phyloP scores from a whole-genome alignment of 1,140 invertebrate genomes.

The Meloidogyne chitwoodi region DNA sequence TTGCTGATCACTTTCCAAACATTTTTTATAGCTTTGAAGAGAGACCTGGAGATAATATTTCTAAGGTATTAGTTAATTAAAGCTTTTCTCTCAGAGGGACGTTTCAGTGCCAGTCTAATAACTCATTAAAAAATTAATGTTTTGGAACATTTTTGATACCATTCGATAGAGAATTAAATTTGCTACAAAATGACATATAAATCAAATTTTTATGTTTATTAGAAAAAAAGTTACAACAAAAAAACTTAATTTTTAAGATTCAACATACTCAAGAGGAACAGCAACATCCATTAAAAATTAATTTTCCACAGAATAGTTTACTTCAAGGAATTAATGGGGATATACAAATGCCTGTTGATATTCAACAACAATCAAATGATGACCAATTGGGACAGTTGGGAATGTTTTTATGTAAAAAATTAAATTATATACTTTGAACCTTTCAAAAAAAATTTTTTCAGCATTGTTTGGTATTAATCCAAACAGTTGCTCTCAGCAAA shows the following conservation, averaged over 20 bases:
- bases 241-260: no score
- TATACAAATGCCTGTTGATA: background rate
- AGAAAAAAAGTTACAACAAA: no score
- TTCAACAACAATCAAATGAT: background rate
- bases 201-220: no score
- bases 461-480: background rate
- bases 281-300: background rate
- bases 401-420: background rate
- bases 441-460: background rate
- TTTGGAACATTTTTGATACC: no score
- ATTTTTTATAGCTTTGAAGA: constrained; percentile 49
- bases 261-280: background rate
- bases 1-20: constrained; percentile 46
- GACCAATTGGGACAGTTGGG: background rate
- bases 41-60: background rate
- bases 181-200: no score
- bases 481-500: background rate
- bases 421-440: no score
- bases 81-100: no score
- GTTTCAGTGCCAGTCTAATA: no score
- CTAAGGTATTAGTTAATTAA: background rate
- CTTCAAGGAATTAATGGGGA: background rate
- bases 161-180: no score
- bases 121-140: no score
- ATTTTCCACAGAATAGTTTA: background rate